These are phyloP conservation scores for Aphidius gifuensis DNA, from an alignment of 1,140 invertebrate species.

Conservation along the genomic window DNA sequence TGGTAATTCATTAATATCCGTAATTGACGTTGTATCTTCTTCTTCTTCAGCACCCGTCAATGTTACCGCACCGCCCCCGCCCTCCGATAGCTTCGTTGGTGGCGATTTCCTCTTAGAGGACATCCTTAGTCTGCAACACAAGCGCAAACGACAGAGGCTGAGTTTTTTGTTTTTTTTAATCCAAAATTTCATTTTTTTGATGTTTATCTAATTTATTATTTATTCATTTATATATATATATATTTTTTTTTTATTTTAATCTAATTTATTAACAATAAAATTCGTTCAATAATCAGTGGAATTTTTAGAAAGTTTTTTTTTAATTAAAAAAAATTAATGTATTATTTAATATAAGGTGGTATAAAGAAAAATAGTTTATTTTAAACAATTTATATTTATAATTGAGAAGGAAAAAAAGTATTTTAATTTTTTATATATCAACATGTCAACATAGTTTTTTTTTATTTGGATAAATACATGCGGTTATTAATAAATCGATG, in stretches of 20 bases:
- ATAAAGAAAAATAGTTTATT: background rate
- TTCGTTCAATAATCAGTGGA: constrained; percentile 16
- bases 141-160: constrained; percentile 28
- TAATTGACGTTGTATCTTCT: constrained; percentile 55
- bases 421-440: too few relatives aligned
- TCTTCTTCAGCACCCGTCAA: constrained; percentile 63
- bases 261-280: background rate
- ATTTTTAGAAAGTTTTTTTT: background rate
- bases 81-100: constrained; percentile 84
- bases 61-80: constrained; percentile 58
- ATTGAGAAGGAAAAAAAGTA: too few relatives aligned
- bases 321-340: too few relatives aligned
- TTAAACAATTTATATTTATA: too few relatives aligned
- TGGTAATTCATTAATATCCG: constrained; percentile 41
- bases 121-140: constrained; percentile 75
- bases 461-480: too few relatives aligned
- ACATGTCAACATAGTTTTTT: too few relatives aligned
- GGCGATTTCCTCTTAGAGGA: constrained; percentile 91
- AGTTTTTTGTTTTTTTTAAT: constrained; percentile 20
- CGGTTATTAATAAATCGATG: background rate
- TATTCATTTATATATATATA: too few relatives aligned
- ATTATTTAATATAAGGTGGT: background rate
- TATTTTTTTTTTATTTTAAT: constrained; percentile 5
- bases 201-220: background rate
- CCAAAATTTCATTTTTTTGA: constrained; percentile 10